Percentiles rank a stretch among this genome's conserved stretches.
These are phyloP conservation scores for Malurus melanocephalus DNA, from an alignment of 2,113 vertebrate species.

Conservation along the genomic window DNA sequence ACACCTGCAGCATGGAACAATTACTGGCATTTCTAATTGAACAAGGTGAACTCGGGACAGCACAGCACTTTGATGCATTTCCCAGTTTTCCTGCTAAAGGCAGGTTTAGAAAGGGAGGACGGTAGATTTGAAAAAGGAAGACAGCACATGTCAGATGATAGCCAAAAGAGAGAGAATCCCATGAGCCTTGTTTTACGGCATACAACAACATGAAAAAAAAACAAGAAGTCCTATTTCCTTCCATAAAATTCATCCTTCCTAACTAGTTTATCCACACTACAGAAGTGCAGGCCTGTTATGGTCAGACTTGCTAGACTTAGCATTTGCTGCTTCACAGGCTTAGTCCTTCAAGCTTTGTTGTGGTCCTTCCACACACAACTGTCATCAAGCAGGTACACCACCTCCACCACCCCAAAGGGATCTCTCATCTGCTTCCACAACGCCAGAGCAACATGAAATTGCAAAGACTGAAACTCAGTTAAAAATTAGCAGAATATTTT, in stretches of 20 bases:
- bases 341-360: neutral
- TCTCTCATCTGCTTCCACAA: neutral
- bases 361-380: neutral
- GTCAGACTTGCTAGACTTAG: neutral
- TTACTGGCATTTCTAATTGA: neutral
- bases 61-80: neutral
- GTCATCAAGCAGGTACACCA: neutral
- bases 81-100: neutral
- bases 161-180: neutral
- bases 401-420: neutral
- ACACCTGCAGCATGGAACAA: neutral
- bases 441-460: neutral
- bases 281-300: neutral
- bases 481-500: neutral
- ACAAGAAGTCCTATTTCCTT: neutral
- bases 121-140: neutral
- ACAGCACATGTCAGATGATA: neutral
- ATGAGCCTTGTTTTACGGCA: neutral
- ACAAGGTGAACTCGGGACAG: conserved; percentile 19
- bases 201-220: neutral
- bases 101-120: neutral
- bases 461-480: neutral
- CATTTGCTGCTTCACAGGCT: neutral
- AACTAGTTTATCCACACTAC: neutral
- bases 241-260: neutral